Percentiles rank a stretch among this genome's conserved stretches.
Conservation (phyloP, 2,113 vertebrate species). For the Zosterops borbonicus region DNA sequence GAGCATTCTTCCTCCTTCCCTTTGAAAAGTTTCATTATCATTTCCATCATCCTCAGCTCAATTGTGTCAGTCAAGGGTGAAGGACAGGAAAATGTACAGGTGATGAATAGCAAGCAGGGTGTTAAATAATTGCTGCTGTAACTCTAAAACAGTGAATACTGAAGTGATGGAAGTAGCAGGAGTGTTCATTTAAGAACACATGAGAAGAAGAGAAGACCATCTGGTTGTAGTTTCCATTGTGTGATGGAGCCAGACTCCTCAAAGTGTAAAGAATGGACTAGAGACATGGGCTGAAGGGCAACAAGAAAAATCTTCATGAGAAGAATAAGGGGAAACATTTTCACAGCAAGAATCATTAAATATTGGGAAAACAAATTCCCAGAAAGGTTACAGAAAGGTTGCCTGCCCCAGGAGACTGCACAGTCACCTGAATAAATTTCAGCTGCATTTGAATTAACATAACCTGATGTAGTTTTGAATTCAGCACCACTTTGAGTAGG, state of each 20-base stretch:
- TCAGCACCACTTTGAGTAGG: neutral
- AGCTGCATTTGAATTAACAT: neutral
- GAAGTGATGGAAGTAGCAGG: neutral
- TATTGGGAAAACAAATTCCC: neutral
- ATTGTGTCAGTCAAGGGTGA: neutral
- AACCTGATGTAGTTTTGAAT: neutral
- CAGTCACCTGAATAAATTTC: neutral
- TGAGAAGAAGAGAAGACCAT: neutral
- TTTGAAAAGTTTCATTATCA: neutral
- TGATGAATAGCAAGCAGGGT: neutral
- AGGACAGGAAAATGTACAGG: neutral
- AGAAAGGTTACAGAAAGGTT: neutral
- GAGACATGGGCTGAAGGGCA: neutral
- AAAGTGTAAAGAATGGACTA: neutral
- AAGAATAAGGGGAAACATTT: neutral
- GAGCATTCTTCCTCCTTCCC: neutral
- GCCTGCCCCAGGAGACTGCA: neutral
- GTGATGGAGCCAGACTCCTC: neutral
- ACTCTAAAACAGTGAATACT: neutral
- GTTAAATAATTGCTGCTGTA: neutral
- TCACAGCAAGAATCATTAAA: neutral
- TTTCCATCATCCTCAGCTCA: neutral
- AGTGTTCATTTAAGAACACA: neutral
- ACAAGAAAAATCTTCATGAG: neutral
- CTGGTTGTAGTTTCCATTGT: neutral